Conservation (phyloP, 2,888 invertebrate genomes). For the Bedellia somnulentella region DNA sequence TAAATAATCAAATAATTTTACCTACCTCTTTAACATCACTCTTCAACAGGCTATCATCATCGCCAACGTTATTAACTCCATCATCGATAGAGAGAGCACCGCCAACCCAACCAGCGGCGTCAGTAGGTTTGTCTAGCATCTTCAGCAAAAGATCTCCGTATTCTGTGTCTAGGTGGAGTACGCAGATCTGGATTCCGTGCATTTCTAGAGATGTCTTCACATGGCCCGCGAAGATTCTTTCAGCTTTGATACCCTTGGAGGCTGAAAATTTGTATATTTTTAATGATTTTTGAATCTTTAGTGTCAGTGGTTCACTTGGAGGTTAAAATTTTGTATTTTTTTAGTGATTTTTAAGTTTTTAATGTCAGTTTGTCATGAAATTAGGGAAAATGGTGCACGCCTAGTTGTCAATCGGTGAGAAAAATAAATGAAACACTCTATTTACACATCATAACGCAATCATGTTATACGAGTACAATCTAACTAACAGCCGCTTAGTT, state of each 20-base stretch:
- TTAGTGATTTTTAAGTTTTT: too few species aligned
- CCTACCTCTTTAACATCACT: conserved; percentile 24
- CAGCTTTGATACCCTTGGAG: conserved; percentile 36
- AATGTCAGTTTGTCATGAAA: too few species aligned
- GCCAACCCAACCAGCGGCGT: conserved; percentile 63
- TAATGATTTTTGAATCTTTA: too few species aligned
- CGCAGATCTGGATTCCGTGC: conserved; percentile 75
- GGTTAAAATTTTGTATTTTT: too few species aligned
- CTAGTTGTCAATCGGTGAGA: too few species aligned
- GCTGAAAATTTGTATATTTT: conserved; percentile 32
- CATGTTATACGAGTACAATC: too few species aligned
- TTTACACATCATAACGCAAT: too few species aligned
- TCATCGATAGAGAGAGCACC: conserved; percentile 24
- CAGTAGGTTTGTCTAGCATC: conserved; percentile 61
- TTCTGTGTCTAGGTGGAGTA: conserved; percentile 57
- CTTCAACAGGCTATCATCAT: conserved; percentile 25
- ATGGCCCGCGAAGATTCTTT: conserved; percentile 57
- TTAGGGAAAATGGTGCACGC: too few species aligned
- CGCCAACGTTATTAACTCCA: conserved; percentile 15
- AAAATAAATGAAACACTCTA: too few species aligned
- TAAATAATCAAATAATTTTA: background rate
- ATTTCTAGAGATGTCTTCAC: conserved; percentile 78
- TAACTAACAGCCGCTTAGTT: too few species aligned
- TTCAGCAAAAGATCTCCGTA: conserved; percentile 47
- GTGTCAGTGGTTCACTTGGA: too few species aligned